phyloP scores from a whole-genome alignment of 2,888 invertebrate species.

The Coelopa pilipes region DNA sequence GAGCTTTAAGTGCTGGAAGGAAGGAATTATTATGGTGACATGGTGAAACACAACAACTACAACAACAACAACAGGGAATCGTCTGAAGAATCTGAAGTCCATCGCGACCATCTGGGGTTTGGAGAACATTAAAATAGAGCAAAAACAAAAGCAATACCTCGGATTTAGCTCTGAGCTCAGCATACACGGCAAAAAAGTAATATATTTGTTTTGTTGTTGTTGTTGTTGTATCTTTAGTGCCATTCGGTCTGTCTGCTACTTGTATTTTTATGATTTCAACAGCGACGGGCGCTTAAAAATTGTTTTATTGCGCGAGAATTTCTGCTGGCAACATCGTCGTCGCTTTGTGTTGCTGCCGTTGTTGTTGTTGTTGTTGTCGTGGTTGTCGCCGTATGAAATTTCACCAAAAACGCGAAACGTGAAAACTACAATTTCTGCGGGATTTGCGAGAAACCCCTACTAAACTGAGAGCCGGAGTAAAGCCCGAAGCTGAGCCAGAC shows the following conservation, averaged over 20 bases:
- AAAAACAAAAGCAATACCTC: neutral
- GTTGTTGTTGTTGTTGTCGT: too few species aligned
- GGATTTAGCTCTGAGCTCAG: neutral
- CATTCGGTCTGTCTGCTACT: conserved; percentile 8
- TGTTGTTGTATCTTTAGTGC: conserved; percentile 2
- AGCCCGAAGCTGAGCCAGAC: neutral
- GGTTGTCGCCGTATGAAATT: too few species aligned
- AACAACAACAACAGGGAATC: conserved; percentile 22
- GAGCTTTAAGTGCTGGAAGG: too few species aligned
- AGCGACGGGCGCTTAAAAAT: conserved; percentile 10
- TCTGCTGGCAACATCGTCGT: neutral
- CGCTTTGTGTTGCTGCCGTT: too few species aligned
- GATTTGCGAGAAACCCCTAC: conserved; percentile 7
- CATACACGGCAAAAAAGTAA: conserved; percentile 2
- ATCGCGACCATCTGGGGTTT: conserved; percentile 4
- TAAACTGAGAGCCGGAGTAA: neutral
- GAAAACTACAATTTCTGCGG: neutral
- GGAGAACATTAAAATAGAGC: neutral
- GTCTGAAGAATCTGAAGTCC: neutral
- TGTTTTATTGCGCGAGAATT: conserved; percentile 20
- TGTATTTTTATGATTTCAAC: too few species aligned
- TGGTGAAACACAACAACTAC: too few species aligned
- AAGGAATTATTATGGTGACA: too few species aligned
- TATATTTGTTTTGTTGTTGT: neutral
- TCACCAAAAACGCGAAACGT: too few species aligned